Evolutionary conservation across 2,888 invertebrate genomes (phyloP).

Genomic region (Rhyacophila evoluta): DNA sequence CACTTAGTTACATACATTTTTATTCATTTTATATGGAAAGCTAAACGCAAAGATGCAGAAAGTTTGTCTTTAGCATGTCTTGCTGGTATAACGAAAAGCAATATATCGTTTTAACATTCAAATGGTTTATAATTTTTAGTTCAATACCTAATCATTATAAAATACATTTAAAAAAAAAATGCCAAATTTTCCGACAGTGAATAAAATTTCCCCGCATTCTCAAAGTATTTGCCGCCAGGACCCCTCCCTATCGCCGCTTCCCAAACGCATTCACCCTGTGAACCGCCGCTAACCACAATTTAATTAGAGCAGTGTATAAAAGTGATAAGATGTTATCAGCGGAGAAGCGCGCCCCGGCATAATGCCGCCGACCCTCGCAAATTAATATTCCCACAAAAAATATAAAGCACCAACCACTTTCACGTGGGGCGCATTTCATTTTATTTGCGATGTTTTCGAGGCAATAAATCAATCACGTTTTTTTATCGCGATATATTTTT

Average conservation of each 20-base stretch:
- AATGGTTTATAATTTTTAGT: too few species aligned
- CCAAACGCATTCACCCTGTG: constrained; percentile 21
- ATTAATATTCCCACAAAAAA: constrained; percentile 39
- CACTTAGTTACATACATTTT: too few species aligned
- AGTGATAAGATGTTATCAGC: constrained; percentile 51
- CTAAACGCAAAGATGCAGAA: too few species aligned
- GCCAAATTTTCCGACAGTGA: too few species aligned
- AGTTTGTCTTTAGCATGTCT: too few species aligned
- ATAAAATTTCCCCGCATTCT: too few species aligned
- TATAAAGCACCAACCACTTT: constrained; percentile 23
- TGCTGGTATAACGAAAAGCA: too few species aligned
- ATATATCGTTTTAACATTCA: too few species aligned
- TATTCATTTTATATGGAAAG: too few species aligned
- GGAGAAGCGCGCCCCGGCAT: constrained; percentile 49
- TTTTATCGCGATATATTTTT: background rate
- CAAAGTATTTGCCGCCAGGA: too few species aligned
- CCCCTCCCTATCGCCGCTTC: background rate
- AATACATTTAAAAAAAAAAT: too few species aligned
- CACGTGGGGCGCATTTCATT: constrained; percentile 28
- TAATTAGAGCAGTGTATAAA: constrained; percentile 51
- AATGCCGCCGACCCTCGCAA: constrained; percentile 43
- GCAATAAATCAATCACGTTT: constrained; percentile 18
- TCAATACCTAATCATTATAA: too few species aligned
- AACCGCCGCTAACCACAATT: constrained; percentile 51
- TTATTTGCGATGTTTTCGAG: background rate